phyloP scores from a whole-genome alignment of 1,140 invertebrate species.

The Cotesia typhae region DNA sequence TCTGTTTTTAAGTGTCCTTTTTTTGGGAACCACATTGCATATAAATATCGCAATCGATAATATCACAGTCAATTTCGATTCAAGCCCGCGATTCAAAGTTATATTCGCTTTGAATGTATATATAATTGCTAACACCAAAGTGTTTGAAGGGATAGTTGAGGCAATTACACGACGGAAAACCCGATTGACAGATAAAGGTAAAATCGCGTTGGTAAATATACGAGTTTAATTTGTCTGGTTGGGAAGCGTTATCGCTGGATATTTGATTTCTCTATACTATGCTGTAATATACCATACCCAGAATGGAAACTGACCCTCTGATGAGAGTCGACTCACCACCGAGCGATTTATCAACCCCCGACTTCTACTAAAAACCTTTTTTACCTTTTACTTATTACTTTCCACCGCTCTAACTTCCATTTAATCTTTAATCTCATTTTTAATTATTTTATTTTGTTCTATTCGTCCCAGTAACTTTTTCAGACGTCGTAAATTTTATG shows the following conservation, averaged over 20 bases:
- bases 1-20: too few species aligned
- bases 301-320: constrained; percentile 10
- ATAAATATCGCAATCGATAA: too few species aligned
- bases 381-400: constrained; percentile 25
- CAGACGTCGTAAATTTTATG: too few species aligned
- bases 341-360: constrained; percentile 35
- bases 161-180: constrained; percentile 27
- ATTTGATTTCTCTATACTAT: constrained; percentile 47
- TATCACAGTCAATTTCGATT: neutral
- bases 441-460: neutral
- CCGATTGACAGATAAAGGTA: constrained; percentile 37
- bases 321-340: constrained; percentile 22
- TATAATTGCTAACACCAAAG: neutral
- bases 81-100: neutral
- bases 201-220: constrained; percentile 42
- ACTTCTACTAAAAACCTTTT: neutral
- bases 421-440: constrained; percentile 3
- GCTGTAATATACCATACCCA: constrained; percentile 26
- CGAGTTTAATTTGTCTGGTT: constrained; percentile 49
- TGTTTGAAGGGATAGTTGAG: constrained; percentile 24
- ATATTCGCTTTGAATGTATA: neutral
- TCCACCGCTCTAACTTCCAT: too few species aligned
- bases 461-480: neutral
- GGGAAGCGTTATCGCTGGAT: constrained; percentile 38
- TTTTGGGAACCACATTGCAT: too few species aligned